Conservation (phyloP, 2,113 vertebrate genomes). For the Daubentonia madagascariensis region DNA sequence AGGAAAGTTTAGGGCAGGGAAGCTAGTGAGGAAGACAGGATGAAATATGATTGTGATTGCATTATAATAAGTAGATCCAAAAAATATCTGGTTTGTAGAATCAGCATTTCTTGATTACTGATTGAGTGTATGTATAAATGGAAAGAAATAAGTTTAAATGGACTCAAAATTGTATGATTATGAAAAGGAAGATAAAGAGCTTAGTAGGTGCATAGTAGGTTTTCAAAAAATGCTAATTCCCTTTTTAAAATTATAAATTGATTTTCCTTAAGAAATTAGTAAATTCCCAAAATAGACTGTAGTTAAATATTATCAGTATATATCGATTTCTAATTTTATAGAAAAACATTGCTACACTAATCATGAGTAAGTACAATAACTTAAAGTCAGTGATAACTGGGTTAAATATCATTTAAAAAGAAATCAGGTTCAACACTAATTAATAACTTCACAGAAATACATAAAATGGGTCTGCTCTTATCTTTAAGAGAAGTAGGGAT, state of each 20-base stretch:
- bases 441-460: neutral
- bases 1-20: neutral
- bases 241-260: neutral
- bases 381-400: neutral
- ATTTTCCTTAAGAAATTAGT: neutral
- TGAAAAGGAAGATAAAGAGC: neutral
- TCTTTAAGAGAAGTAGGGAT: neutral
- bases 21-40: fast-evolving
- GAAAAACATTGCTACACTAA: neutral
- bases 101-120: neutral
- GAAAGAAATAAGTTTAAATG: neutral
- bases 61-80: neutral
- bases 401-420: neutral
- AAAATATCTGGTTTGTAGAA: neutral
- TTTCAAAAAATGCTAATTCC: neutral
- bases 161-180: neutral
- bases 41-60: neutral
- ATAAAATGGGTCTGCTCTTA: neutral
- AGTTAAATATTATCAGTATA: neutral
- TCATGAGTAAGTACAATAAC: neutral
- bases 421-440: neutral
- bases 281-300: neutral
- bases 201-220: neutral
- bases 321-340: neutral
- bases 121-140: neutral